Evolutionary conservation across 1,140 invertebrate species (phyloP), one percentile per base, ranked within the genome.

Genomic region (Drosophila yakuba): DNA sequence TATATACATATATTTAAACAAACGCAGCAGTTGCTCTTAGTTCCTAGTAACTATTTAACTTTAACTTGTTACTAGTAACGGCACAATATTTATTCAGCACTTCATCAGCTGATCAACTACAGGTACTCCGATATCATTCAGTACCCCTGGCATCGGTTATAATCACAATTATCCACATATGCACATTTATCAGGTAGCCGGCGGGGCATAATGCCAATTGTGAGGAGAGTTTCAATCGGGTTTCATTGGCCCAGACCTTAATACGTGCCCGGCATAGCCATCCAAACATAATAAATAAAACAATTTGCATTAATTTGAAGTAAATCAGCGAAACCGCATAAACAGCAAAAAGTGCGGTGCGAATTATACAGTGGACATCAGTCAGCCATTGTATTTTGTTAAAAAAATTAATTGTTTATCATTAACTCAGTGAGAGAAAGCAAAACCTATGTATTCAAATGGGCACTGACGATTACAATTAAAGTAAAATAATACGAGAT

Each of bases 231-330:
- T 43, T 63, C 74, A 71, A 72, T 69, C 36, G 68, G 67, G 77
- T 89, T 89, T 74, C 77, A 84, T 72, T 89, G 84, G 76, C 84
- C 84, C 80, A 89, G 84, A 89, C 84, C 84, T 89, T 89, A 89
- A 84, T 89, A 89, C 84, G 84, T 89, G 84, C 23, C 15, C 44
- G 47, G 79, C 84, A 78, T 88, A 57, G 41, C 28, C 44, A 71
- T 51, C 45, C 23, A 73, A 74, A 60, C 59, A 80, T 52, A 51
- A 60, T 39, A 63, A 54, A 44, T 43, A 66, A 77, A 39, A 43
- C 51, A 61, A 80, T 85, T 85, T 81, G 82, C 82, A 72, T 85
- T 74, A 69, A 77, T 71, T 54, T 23, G 48, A 74, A 74, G 50
- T 64, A 75, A 51, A 71, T 63, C 47, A 55, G 39, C 43, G 44